Evolutionary conservation across 2,797 vertebrate species (phyloP).

Genomic region (Pitangus sulphuratus): DNA sequence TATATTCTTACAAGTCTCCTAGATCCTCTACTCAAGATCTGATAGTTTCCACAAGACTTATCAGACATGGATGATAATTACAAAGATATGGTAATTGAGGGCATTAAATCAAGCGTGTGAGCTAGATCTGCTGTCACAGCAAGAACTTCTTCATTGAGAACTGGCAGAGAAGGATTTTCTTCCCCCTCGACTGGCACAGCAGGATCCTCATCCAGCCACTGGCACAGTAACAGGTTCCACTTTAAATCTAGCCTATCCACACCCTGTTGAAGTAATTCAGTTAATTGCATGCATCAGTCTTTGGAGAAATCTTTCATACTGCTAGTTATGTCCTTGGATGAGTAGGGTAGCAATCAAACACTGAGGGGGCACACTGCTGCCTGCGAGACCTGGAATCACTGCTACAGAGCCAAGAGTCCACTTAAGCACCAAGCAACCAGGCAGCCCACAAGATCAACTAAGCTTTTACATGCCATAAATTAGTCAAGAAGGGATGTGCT

Average conservation of each 20-base stretch:
- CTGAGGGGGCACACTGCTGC: neutral
- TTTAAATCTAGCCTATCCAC: constrained; percentile 70
- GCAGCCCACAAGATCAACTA: neutral
- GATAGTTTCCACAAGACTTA: constrained; percentile 58
- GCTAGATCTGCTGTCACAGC: constrained; percentile 72
- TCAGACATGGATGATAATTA: constrained; percentile 69
- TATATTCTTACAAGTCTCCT: constrained; percentile 60
- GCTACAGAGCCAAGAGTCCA: constrained; percentile 23
- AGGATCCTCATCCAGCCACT: constrained; percentile 57
- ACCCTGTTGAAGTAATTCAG: constrained; percentile 70
- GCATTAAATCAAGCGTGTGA: constrained; percentile 68
- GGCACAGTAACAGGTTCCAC: constrained; percentile 58
- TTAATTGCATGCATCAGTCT: constrained; percentile 72
- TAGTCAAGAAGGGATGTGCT: neutral
- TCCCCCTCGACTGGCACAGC: constrained; percentile 60
- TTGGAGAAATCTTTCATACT: constrained; percentile 61
- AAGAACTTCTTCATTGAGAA: constrained; percentile 63
- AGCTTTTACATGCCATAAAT: constrained; percentile 25
- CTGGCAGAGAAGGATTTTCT: constrained; percentile 66
- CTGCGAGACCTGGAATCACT: neutral
- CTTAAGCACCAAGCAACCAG: neutral
- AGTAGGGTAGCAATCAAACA: constrained; percentile 9
- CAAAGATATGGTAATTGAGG: constrained; percentile 72
- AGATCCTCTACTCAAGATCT: constrained; percentile 56
- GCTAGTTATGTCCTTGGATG: constrained; percentile 51